Conservation (phyloP, 2,113 vertebrate genomes). For the Dipodomys spectabilis region DNA sequence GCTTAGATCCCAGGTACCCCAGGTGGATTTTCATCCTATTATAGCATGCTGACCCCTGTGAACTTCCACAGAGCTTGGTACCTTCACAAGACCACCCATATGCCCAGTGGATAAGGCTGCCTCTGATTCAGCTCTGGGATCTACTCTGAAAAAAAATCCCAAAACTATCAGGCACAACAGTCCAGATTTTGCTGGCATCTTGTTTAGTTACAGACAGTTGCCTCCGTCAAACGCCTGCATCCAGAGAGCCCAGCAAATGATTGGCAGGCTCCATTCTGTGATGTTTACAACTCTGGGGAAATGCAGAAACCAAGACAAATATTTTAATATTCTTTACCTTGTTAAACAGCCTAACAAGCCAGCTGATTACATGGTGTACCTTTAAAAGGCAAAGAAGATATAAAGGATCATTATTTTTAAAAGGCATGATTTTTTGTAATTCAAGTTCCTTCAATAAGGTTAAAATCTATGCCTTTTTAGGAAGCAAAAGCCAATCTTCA, state of each 20-base stretch:
- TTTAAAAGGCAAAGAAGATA: slow-evolving; percentile 79
- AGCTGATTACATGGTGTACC: slow-evolving; percentile 79
- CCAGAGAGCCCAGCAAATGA: slow-evolving; percentile 76
- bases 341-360: slow-evolving; percentile 83
- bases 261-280: slow-evolving; percentile 73
- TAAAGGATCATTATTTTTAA: slow-evolving; percentile 68
- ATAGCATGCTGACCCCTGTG: too few species aligned
- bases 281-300: slow-evolving; percentile 72
- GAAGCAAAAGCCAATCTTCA: not conserved
- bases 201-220: slow-evolving; percentile 56
- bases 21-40: not conserved
- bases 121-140: not conserved
- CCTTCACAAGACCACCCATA: not conserved
- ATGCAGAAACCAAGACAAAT: slow-evolving; percentile 79
- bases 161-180: not conserved
- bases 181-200: not conserved
- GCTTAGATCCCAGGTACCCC: not conserved
- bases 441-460: slow-evolving; percentile 38
- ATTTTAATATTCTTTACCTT: slow-evolving; percentile 85
- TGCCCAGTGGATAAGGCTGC: not conserved
- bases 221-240: slow-evolving; percentile 42
- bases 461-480: slow-evolving; percentile 35
- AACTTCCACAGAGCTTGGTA: not conserved
- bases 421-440: slow-evolving; percentile 54
- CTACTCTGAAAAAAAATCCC: not conserved